phyloP scores from a whole-genome alignment of 2,888 invertebrate species.

The Monoplex corrugatus region DNA sequence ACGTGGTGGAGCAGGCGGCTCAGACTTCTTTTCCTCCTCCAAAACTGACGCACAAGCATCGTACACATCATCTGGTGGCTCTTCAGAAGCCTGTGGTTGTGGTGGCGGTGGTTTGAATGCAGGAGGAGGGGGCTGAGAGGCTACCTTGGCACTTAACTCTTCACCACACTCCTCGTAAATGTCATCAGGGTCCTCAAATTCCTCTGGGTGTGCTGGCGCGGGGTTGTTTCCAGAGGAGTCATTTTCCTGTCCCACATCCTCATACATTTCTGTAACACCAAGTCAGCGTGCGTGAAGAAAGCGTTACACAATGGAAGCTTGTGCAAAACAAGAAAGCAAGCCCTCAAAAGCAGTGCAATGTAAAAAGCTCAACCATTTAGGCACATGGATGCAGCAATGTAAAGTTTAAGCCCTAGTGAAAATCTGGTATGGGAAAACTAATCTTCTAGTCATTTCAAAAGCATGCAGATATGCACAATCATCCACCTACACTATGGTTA shows the following conservation, averaged over 20 bases:
- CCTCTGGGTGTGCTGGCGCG: background rate
- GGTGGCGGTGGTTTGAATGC: slow-evolving; percentile 9
- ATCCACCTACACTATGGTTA: too few relatives aligned
- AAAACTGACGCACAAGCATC: slow-evolving; percentile 20
- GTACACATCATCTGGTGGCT: slow-evolving; percentile 15
- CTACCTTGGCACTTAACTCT: slow-evolving; percentile 33
- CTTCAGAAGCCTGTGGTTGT: slow-evolving; percentile 14
- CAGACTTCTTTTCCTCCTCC: background rate
- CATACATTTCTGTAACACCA: slow-evolving; percentile 39
- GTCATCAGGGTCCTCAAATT: slow-evolving; percentile 55
- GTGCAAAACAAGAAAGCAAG: too few relatives aligned
- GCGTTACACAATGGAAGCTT: too few relatives aligned
- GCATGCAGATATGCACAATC: too few relatives aligned
- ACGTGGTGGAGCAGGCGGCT: background rate
- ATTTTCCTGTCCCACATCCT: slow-evolving; percentile 14
- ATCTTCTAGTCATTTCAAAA: too few relatives aligned
- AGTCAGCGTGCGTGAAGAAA: background rate
- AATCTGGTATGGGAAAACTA: too few relatives aligned
- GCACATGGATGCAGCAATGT: too few relatives aligned
- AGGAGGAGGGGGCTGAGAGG: slow-evolving; percentile 5
- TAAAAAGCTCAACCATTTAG: too few relatives aligned
- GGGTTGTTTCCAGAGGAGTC: background rate
- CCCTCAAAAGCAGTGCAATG: too few relatives aligned
- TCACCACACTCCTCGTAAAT: slow-evolving; percentile 62
- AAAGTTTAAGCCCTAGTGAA: too few relatives aligned